Evolutionary conservation across 2,888 invertebrate genomes (phyloP).

Genomic region (Hybos culiciformis): DNA sequence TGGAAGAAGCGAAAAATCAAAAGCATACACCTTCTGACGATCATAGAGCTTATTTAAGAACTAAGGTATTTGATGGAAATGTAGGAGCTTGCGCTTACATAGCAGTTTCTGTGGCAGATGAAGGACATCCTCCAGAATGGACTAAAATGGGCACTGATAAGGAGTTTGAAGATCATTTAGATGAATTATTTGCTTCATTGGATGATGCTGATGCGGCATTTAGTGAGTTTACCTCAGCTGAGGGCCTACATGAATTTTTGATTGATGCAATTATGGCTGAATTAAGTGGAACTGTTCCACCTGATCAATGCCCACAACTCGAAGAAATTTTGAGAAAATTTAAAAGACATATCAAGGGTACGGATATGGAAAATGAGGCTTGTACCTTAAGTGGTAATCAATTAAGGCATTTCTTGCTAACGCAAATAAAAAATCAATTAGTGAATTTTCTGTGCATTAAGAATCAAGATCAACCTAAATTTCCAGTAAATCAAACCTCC

Average conservation of each 20-base stretch:
- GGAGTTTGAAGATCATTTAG: not conserved
- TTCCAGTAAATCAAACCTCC: no score
- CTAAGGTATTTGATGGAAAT: slow-evolving; percentile 18
- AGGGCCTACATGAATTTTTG: not conserved
- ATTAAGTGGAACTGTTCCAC: slow-evolving; percentile 19
- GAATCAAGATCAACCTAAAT: no score
- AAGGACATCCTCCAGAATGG: slow-evolving; percentile 15
- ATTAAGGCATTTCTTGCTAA: slow-evolving; percentile 21
- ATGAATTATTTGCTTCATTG: no score
- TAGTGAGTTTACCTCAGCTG: not conserved
- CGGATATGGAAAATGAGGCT: slow-evolving; percentile 4
- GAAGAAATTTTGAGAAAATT: slow-evolving; percentile 24
- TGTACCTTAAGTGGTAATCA: slow-evolving; percentile 11
- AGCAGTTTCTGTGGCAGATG: slow-evolving; percentile 18
- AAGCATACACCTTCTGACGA: slow-evolving; percentile 5
- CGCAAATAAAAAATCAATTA: no score
- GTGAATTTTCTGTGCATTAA: no score
- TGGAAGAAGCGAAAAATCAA: slow-evolving; percentile 1
- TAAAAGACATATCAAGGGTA: slow-evolving; percentile 15
- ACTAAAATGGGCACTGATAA: slow-evolving; percentile 10
- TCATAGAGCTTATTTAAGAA: slow-evolving; percentile 15
- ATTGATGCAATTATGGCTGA: slow-evolving; percentile 21
- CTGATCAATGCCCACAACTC: slow-evolving; percentile 17
- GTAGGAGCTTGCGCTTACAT: slow-evolving; percentile 20
- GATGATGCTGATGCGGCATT: not conserved